phyloP scores from a whole-genome alignment of 2,888 invertebrate genomes.

The Belgica antarctica region DNA sequence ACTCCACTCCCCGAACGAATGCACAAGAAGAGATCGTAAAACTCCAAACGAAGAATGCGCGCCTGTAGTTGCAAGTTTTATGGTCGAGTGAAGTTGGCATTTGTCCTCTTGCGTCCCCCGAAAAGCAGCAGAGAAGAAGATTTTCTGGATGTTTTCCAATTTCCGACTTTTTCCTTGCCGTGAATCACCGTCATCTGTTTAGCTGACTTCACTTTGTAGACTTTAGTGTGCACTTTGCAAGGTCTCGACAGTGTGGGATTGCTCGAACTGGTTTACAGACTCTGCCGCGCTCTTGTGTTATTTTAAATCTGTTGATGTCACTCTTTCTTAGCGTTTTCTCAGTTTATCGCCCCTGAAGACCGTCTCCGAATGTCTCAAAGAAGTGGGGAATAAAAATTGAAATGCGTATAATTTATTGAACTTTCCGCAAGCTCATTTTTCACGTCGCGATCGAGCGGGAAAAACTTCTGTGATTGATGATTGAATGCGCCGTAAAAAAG shows the following conservation, averaged over 20 bases:
- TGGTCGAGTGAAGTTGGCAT: background rate
- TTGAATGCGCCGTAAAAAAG: background rate
- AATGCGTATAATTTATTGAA: background rate
- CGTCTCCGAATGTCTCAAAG: background rate
- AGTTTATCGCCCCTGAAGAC: too few relatives aligned
- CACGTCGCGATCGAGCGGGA: too few relatives aligned
- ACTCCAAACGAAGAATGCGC: background rate
- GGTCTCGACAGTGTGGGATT: conserved; percentile 15
- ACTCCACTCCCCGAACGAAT: background rate
- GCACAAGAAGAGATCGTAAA: background rate
- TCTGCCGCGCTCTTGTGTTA: background rate
- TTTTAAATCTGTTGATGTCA: conserved; percentile 25
- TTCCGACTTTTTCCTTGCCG: background rate
- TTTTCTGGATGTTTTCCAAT: conserved; percentile 7
- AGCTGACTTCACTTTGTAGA: background rate
- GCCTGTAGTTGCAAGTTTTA: background rate
- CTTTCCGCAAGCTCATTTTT: too few relatives aligned
- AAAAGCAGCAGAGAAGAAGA: background rate
- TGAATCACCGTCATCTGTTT: conserved; percentile 20
- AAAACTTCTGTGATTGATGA: background rate
- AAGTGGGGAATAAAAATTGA: background rate
- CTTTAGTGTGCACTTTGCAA: background rate
- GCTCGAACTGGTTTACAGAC: background rate
- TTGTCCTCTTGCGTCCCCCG: background rate
- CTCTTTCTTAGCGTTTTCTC: conserved; percentile 14